phyloP scores from a whole-genome alignment of 2,797 vertebrate genomes.

The Epinephelus awoara region DNA sequence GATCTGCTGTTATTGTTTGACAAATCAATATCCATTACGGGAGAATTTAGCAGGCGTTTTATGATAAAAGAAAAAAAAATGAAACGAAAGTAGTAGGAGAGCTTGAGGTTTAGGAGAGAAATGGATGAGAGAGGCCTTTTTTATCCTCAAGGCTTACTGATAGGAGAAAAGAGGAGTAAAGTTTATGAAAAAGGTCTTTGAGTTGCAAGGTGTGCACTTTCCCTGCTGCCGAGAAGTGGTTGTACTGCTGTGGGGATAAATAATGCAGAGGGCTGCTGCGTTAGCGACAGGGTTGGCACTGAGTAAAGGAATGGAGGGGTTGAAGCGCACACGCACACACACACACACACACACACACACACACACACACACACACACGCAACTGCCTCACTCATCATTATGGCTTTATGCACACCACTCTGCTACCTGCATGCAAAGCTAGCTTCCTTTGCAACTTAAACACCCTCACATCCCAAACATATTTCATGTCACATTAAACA shows the following conservation, averaged over 20 bases:
- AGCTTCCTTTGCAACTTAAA: slow-evolving; percentile 21
- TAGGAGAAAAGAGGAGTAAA: slow-evolving; percentile 38
- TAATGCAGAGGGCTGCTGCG: slow-evolving; percentile 76
- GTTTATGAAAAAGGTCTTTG: slow-evolving; percentile 74
- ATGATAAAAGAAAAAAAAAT: slow-evolving; percentile 17
- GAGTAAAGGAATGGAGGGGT: slow-evolving; percentile 36
- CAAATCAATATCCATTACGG: slow-evolving; percentile 75
- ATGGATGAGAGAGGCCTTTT: slow-evolving; percentile 5
- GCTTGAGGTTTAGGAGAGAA: background rate
- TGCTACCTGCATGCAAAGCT: slow-evolving; percentile 29
- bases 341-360: slow-evolving; percentile 19
- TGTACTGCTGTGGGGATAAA: slow-evolving; percentile 72
- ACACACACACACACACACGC: slow-evolving; percentile 23
- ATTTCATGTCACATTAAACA: slow-evolving; percentile 69
- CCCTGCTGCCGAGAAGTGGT: slow-evolving; percentile 54
- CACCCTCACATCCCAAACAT: slow-evolving; percentile 21
- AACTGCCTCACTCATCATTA: slow-evolving; percentile 55
- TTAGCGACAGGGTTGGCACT: slow-evolving; percentile 63
- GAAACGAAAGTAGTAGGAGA: slow-evolving; percentile 22
- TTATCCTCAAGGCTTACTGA: slow-evolving; percentile 41
- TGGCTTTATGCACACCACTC: slow-evolving; percentile 37
- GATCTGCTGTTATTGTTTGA: slow-evolving; percentile 69
- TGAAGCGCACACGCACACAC: slow-evolving; percentile 29
- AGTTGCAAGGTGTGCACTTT: slow-evolving; percentile 77
- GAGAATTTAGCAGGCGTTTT: slow-evolving; percentile 55